phyloP scores from a whole-genome alignment of 1,140 invertebrate genomes.

The Rhagoletis pomonella region DNA sequence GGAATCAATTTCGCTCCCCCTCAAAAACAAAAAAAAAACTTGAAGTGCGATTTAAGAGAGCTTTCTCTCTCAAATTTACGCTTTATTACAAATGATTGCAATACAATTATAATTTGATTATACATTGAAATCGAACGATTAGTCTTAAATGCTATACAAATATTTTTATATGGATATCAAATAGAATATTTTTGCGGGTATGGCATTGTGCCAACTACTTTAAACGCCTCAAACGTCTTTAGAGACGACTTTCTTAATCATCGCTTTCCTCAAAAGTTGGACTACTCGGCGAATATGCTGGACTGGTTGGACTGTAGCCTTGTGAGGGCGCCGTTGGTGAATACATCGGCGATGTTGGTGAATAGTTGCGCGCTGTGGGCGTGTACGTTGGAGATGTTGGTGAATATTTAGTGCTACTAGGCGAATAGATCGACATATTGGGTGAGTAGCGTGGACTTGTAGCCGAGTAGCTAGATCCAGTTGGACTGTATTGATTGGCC shows the following conservation, averaged over 20 bases:
- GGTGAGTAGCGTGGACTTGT: constrained; percentile 78
- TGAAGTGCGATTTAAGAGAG: neutral
- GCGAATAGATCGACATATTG: constrained; percentile 79
- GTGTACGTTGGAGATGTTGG: constrained; percentile 81
- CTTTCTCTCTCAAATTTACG: constrained; percentile 16
- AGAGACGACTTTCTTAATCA: too few relatives aligned
- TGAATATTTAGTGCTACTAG: constrained; percentile 87
- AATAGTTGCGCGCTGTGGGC: constrained; percentile 78
- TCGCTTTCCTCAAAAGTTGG: constrained; percentile 71
- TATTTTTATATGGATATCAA: constrained; percentile 34
- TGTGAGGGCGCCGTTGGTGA: constrained; percentile 85
- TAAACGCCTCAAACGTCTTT: neutral
- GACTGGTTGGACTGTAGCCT: constrained; percentile 85
- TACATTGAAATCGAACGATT: constrained; percentile 31
- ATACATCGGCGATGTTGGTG: constrained; percentile 87
- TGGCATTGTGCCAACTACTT: neutral
- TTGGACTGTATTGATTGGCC: constrained; percentile 77
- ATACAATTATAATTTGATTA: constrained; percentile 35
- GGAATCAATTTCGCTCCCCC: too few relatives aligned
- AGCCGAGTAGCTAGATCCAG: constrained; percentile 81
- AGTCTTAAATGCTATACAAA: constrained; percentile 36
- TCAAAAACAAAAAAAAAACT: neutral
- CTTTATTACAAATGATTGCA: constrained; percentile 27
- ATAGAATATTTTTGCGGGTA: neutral
- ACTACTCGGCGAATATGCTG: constrained; percentile 82